phyloP scores from a whole-genome alignment of 2,797 vertebrate species.

The Scleropages formosus region DNA sequence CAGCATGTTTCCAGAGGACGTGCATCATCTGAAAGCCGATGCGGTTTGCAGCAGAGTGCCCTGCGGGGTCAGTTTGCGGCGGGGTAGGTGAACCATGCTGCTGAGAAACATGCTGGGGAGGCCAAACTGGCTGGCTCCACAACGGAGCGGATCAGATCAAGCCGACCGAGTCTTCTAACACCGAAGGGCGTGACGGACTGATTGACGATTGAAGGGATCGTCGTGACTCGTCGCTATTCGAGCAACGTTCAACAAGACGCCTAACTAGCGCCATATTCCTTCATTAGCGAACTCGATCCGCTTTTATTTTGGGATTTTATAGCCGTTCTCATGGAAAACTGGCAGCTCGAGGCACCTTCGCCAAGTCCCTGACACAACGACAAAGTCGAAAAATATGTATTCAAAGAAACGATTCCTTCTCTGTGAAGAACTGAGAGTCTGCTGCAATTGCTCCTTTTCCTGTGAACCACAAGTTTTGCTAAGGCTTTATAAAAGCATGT shows the following conservation, averaged over 20 bases:
- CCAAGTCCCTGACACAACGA: constrained; percentile 44
- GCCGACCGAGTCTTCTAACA: constrained; percentile 3
- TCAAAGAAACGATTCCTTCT: constrained; percentile 66
- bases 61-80: constrained; percentile 1
- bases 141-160: background rate
- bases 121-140: background rate
- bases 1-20: constrained; percentile 28
- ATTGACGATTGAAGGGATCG: background rate
- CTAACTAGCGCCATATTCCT: constrained; percentile 41
- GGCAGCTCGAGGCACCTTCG: constrained; percentile 45
- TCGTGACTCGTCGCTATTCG: background rate
- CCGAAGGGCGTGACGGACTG: no score
- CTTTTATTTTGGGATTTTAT: constrained; percentile 54
- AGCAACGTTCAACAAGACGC: background rate
- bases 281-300: constrained; percentile 47
- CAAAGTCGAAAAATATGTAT: constrained; percentile 52
- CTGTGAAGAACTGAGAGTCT: constrained; percentile 54
- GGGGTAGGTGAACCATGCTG: background rate
- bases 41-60: no score
- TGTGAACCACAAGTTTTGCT: constrained; percentile 53
- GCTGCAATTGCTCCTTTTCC: constrained; percentile 56
- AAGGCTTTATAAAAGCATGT: constrained; percentile 43
- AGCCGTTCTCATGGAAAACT: constrained; percentile 66
- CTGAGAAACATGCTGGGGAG: no score
- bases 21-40: constrained; percentile 32